Base-by-base conservation (phyloP, 2,888 invertebrate species). In the Hemaris fuciformis region DNA sequence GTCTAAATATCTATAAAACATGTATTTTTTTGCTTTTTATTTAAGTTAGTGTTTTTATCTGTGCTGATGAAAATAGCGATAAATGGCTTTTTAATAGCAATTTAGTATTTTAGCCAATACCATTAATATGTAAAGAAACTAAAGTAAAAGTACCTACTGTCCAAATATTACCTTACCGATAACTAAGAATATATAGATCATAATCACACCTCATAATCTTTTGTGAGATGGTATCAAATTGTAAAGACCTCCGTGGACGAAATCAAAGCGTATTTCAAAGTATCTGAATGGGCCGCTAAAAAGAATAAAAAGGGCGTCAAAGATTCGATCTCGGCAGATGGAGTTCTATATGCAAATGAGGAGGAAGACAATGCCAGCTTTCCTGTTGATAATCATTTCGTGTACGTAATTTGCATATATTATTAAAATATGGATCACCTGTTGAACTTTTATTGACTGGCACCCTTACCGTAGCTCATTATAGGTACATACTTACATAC, bases 321-420 rank as follows among this genome's bases (percentile, higher is more conserved):
- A 62, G 81, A 82, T 80, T 73, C 78, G 72, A 84, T 85, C 84
- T 80, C 76, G 75, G 83, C 85, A 84, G 84, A 84, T 83, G 85
- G 81, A 70, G 73, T 76, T 68, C 73, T 82, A 79, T 89, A 90
- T 90, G 89, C 88, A 89, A 90, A 90, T 90, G 80, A 77, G 83
- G 69, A 73, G 76, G 83, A 81, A 87, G 87, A 91, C 90, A 90
- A 88, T 88, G 82, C 83, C 73, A 53, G 66, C 61, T 63, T 86
- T 87, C 87, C 87, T 81, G 83, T 72, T 83, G 90, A 89, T 89
- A 84, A 90, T 89, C 87, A 85, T 77, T 71, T 64, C 70, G 74
- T 71, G 74, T 74, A 72, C 31, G 61, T 57, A 43, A 48, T 34
- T 60, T 70, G 67, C 69, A 67, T 64, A 68, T 69, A 75, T 76